A percentile compares a stretch with the other conserved stretches of the same genome.
These are phyloP conservation scores for Chrysodeixis includens DNA, from an alignment of 2,888 invertebrate species.

Conservation along the genomic window DNA sequence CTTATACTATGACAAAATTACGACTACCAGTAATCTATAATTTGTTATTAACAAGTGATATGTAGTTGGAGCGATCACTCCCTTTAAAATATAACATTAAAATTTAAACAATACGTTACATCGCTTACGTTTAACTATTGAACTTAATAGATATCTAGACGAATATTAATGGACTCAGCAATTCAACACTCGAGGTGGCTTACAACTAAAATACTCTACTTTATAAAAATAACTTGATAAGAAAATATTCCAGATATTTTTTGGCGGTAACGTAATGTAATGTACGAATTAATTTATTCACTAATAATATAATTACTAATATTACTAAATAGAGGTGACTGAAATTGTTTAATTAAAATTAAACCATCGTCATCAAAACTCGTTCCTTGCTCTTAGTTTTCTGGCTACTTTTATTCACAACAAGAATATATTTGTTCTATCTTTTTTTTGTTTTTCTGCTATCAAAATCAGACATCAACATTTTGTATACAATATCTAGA, in stretches of 20 bases:
- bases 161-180: constrained; percentile 80
- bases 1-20: constrained; percentile 82
- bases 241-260: constrained; percentile 76
- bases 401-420: too few relatives aligned
- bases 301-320: constrained; percentile 53
- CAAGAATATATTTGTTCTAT: not conserved
- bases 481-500: constrained; percentile 1
- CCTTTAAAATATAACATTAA: constrained; percentile 80
- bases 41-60: constrained; percentile 89
- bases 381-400: too few relatives aligned
- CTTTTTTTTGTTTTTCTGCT: not conserved
- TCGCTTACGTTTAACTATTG: constrained; percentile 73
- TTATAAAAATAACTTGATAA: constrained; percentile 81
- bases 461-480: not conserved
- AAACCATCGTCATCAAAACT: not conserved
- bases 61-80: constrained; percentile 87
- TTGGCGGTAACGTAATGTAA: constrained; percentile 72
- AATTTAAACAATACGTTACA: constrained; percentile 79
- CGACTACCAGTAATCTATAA: constrained; percentile 81
- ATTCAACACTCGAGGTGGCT: constrained; percentile 85
- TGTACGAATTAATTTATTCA: constrained; percentile 63
- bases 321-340: constrained; percentile 6
- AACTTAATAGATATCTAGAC: constrained; percentile 76
- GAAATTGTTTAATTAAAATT: not conserved
- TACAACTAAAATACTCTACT: constrained; percentile 81